phyloP scores from a whole-genome alignment of 2,113 vertebrate genomes.

The Petrocephalus microphthalmus region DNA sequence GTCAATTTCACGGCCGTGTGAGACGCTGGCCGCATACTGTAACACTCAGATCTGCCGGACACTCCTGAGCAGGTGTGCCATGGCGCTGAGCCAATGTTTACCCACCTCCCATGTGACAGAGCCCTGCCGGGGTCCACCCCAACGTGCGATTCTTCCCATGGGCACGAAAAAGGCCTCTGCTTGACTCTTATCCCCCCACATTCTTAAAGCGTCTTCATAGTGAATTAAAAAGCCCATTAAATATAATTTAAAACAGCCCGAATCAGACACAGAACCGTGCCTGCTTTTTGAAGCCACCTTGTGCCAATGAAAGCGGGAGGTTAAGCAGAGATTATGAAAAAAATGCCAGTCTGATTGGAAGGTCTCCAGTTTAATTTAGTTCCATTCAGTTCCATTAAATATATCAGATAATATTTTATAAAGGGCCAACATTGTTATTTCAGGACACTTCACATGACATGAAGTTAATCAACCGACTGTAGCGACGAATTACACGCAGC shows the following conservation, averaged over 20 bases:
- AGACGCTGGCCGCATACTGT: neutral
- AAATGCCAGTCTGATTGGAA: neutral
- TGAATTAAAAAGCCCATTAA: neutral
- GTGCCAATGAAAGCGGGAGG: neutral
- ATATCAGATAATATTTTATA: neutral
- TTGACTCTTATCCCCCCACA: neutral
- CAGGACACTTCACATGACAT: neutral
- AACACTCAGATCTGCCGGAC: neutral
- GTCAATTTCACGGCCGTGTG: slow-evolving; percentile 14
- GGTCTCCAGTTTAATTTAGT: neutral
- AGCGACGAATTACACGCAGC: neutral
- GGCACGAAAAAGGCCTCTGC: neutral
- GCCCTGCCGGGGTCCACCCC: neutral
- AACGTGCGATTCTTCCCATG: neutral
- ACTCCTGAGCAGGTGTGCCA: neutral
- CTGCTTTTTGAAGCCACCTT: neutral
- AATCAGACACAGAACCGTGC: neutral
- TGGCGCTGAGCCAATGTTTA: neutral
- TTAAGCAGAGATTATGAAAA: neutral
- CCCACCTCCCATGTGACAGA: neutral
- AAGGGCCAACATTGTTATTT: neutral
- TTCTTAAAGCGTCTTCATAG: neutral
- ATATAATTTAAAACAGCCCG: neutral
- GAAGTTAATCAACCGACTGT: neutral
- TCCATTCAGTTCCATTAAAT: neutral